phyloP scores from a whole-genome alignment of 1,140 invertebrate species.

The Bathynomus jamesi region DNA sequence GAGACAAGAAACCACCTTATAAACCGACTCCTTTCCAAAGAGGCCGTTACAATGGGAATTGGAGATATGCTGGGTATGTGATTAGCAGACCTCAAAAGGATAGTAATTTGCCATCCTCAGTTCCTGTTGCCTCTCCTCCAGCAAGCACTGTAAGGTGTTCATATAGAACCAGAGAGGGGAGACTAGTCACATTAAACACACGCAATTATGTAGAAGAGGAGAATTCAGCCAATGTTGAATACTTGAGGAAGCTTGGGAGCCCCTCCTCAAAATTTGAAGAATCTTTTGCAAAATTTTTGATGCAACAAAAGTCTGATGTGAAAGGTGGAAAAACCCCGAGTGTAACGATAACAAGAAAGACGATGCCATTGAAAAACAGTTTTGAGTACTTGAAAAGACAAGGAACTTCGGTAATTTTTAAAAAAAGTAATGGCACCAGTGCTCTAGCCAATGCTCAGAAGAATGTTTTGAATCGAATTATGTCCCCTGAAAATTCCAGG shows the following conservation, averaged over 20 bases:
- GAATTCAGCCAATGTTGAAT: conserved; percentile 14
- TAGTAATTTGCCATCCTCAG: conserved; percentile 2
- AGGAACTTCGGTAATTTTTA: conserved; percentile 28
- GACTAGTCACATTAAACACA: neutral
- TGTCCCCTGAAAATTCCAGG: conserved; percentile 36
- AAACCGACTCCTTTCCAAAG: neutral
- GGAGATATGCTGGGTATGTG: conserved; percentile 28
- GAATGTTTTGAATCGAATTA: conserved; percentile 36
- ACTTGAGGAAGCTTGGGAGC: conserved; percentile 8
- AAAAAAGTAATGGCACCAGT: conserved; percentile 16
- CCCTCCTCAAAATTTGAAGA: conserved; percentile 22
- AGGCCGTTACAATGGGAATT: conserved; percentile 4
- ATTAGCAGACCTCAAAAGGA: conserved; percentile 16
- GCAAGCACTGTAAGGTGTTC: conserved; percentile 24
- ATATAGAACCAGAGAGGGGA: conserved; percentile 21
- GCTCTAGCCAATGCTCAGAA: conserved; percentile 34
- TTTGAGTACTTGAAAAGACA: conserved; percentile 34
- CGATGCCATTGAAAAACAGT: conserved; percentile 28
- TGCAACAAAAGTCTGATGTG: conserved; percentile 18
- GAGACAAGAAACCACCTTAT: neutral
- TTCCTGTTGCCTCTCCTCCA: conserved; percentile 12
- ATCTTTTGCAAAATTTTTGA: conserved; percentile 30
- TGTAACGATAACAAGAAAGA: conserved; percentile 30
- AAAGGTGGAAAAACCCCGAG: neutral
- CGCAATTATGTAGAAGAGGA: neutral